Conservation (phyloP, 2,797 vertebrate genomes). For the Crypturellus tataupa region DNA sequence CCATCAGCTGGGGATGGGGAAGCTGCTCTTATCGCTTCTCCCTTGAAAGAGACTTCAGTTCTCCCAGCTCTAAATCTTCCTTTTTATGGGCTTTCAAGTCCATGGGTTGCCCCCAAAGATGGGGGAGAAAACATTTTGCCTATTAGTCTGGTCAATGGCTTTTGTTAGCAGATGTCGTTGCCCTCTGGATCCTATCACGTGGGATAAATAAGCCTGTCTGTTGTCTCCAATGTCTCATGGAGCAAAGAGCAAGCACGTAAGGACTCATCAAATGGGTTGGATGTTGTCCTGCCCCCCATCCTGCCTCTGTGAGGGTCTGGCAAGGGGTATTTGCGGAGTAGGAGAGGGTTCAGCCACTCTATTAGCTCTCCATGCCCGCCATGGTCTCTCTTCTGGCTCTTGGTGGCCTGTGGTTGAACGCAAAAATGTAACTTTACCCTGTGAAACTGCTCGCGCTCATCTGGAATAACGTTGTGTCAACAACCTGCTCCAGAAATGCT, state of each 20-base stretch:
- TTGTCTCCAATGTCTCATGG: not conserved
- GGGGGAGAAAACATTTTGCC: not conserved
- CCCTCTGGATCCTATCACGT: not conserved
- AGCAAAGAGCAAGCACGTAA: not conserved
- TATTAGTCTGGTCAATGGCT: not conserved
- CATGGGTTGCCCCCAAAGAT: not conserved
- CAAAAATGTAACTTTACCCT: fast-evolving
- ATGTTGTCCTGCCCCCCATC: fast-evolving
- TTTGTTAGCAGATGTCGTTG: not conserved
- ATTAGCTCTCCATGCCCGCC: not conserved
- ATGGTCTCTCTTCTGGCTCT: not conserved
- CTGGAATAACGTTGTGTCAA: not conserved
- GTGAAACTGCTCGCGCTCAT: not conserved
- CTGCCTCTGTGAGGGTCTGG: not conserved
- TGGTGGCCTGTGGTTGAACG: not conserved
- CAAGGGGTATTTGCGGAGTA: not conserved
- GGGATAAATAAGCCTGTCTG: not conserved
- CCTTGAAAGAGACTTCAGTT: not conserved
- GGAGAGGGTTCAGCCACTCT: not conserved
- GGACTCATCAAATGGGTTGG: not conserved
- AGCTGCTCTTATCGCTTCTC: not conserved
- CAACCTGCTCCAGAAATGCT: not conserved
- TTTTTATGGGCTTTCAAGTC: not conserved
- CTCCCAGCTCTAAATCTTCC: not conserved
- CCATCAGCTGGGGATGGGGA: not conserved